Percentiles rank a stretch among this genome's conserved stretches.
Evolutionary conservation across 2,113 vertebrate genomes (phyloP).

Genomic region (Anarhynchus alexandrinus): DNA sequence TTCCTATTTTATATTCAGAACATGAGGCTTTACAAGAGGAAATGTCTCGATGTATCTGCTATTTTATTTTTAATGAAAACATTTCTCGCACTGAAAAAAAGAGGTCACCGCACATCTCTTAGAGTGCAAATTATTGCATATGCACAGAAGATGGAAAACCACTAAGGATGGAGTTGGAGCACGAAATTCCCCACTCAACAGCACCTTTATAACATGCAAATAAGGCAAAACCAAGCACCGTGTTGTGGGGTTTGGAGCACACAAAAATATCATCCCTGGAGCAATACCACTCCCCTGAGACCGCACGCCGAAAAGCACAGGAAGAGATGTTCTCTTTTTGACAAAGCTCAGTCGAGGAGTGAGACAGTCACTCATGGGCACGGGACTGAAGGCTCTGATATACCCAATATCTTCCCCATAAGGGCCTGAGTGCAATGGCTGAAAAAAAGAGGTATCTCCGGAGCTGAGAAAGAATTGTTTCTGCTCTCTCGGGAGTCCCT

Average conservation of each 20-base stretch:
- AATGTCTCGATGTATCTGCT: constrained; percentile 44
- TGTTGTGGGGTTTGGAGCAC: not conserved
- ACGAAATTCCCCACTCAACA: not conserved
- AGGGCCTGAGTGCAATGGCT: not conserved
- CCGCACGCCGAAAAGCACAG: fast-evolving
- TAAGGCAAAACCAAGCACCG: not conserved
- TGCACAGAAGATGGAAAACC: not conserved
- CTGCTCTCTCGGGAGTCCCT: not conserved
- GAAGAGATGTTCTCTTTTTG: not conserved
- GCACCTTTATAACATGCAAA: not conserved
- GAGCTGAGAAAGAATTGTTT: not conserved
- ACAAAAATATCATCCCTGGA: not conserved
- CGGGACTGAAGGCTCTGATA: not conserved
- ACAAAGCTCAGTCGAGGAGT: not conserved
- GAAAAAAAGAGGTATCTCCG: not conserved
- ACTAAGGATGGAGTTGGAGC: not conserved
- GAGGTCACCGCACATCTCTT: constrained; percentile 14
- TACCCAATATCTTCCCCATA: not conserved
- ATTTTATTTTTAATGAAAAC: constrained; percentile 65
- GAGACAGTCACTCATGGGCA: not conserved
- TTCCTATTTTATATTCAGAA: constrained; percentile 46
- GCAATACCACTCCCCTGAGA: not conserved
- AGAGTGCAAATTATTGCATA: not conserved
- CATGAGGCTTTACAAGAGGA: constrained; percentile 7
- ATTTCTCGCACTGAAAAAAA: constrained; percentile 40